phyloP scores from a whole-genome alignment of 2,797 vertebrate species.

The Typhlichthys subterraneus region DNA sequence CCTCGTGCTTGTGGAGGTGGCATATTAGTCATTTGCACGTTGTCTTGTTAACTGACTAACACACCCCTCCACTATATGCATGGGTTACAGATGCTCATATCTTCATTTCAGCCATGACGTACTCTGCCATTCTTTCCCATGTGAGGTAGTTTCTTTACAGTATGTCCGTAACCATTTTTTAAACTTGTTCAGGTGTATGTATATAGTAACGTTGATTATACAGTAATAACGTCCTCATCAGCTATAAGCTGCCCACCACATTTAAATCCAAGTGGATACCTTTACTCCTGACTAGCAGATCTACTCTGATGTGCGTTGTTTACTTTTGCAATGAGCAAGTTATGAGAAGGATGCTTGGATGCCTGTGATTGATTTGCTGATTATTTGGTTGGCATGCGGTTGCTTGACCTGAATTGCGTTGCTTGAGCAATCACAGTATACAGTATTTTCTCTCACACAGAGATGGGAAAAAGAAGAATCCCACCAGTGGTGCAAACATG shows the following conservation, averaged over 20 bases:
- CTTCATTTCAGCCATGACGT: too few species aligned
- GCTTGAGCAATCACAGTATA: conserved; percentile 1
- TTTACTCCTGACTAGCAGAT: conserved; percentile 8
- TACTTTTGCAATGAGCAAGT: conserved; percentile 19
- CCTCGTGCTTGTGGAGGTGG: too few species aligned
- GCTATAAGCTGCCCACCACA: neutral
- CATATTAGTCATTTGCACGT: too few species aligned
- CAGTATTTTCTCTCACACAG: neutral
- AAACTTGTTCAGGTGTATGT: too few species aligned
- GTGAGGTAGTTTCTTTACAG: too few species aligned
- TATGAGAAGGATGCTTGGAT: neutral
- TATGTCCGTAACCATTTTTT: too few species aligned
- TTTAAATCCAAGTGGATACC: neutral
- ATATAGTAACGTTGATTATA: neutral
- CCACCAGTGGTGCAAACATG: neutral
- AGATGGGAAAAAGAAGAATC: neutral
- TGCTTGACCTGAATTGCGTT: conserved; percentile 28
- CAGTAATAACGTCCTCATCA: neutral
- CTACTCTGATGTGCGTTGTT: conserved; percentile 10
- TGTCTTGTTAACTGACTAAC: too few species aligned
- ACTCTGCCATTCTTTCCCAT: too few species aligned
- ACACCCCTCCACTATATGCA: too few species aligned
- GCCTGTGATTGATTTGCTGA: conserved; percentile 5
- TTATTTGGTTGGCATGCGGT: conserved; percentile 28
- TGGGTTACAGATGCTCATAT: too few species aligned